Conservation (phyloP, 2,888 invertebrate genomes). For the Mechanitis messenoides region DNA sequence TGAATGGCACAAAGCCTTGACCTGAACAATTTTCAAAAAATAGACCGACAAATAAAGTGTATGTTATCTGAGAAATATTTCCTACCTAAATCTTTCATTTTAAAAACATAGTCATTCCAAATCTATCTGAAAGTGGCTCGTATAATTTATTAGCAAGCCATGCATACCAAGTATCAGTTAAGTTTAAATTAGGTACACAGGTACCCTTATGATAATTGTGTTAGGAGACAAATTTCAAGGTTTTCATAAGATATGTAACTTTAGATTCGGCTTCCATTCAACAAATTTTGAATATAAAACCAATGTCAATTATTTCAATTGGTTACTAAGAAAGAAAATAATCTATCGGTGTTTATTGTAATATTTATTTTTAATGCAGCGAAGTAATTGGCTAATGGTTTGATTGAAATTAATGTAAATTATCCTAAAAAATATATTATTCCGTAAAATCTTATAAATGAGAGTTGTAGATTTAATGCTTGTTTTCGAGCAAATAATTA, state of each 20-base stretch:
- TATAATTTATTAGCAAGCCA: background rate
- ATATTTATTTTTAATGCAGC: too few species aligned
- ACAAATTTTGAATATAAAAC: background rate
- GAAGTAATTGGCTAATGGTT: too few species aligned
- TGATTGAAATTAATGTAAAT: too few species aligned
- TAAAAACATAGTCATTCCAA: background rate
- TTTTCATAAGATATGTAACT: background rate
- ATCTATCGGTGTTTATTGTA: too few species aligned
- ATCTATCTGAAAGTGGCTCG: constrained; percentile 1
- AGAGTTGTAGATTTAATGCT: too few species aligned
- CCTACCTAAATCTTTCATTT: background rate
- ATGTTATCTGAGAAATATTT: too few species aligned
- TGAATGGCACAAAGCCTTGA: too few species aligned
- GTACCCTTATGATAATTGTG: background rate
- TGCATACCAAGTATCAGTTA: background rate
- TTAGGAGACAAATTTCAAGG: background rate
- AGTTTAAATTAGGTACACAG: background rate
- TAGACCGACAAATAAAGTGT: too few species aligned
- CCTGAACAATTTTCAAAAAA: too few species aligned
- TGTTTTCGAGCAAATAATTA: too few species aligned
- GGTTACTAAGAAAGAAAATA: background rate
- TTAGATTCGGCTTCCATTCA: background rate
- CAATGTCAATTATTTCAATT: background rate
- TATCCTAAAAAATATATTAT: too few species aligned
- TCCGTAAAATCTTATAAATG: too few species aligned